These are phyloP conservation scores for Zosterops pallidus DNA, from an alignment of 2,113 vertebrate genomes.

Conservation along the genomic window DNA sequence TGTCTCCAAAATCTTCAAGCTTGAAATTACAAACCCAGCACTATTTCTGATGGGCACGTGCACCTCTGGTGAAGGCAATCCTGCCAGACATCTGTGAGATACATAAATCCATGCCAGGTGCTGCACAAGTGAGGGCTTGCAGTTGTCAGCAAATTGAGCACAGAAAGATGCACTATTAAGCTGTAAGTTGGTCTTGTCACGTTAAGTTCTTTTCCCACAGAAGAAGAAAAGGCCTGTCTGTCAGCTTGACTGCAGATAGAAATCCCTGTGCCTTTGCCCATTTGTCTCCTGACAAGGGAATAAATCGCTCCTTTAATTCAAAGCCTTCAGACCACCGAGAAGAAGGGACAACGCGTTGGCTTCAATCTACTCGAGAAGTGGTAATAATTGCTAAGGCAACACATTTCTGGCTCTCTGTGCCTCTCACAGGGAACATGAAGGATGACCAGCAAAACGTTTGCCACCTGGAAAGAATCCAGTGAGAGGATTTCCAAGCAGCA, in stretches of 20 bases:
- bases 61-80: background rate
- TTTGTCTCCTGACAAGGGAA: constrained; percentile 21
- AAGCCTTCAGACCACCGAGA: background rate
- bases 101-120: background rate
- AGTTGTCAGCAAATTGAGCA: background rate
- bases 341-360: background rate
- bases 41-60: background rate
- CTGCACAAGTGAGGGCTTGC: background rate
- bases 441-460: background rate
- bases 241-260: background rate
- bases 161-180: constrained; percentile 5
- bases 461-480: constrained; percentile 42
- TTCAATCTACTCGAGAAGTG: background rate
- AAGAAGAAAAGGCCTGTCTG: background rate
- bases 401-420: background rate
- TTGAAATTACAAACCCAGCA: background rate
- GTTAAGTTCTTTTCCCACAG: background rate
- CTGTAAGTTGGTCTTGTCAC: constrained; percentile 4
- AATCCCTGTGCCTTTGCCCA: background rate
- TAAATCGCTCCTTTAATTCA: constrained; percentile 4
- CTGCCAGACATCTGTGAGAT: background rate
- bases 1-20: background rate
- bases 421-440: background rate
- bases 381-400: background rate
- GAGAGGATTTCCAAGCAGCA: constrained; percentile 9